These are phyloP conservation scores for Gnathonemus longibarbis DNA, from an alignment of 2,113 vertebrate species.

Conservation along the genomic window DNA sequence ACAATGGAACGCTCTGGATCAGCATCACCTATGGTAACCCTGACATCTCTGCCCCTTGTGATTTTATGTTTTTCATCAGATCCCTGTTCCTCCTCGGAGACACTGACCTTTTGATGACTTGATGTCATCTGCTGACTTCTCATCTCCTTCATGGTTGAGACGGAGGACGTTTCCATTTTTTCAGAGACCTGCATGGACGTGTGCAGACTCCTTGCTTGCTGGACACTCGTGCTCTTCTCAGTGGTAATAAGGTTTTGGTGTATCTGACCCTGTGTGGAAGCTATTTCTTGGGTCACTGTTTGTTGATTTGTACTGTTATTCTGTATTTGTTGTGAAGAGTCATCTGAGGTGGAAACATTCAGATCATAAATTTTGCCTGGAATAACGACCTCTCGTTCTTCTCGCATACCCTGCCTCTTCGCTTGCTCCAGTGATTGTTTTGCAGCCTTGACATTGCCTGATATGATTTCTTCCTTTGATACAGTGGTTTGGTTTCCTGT, in stretches of 20 bases:
- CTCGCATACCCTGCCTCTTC: constrained; percentile 72
- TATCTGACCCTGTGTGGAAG: constrained; percentile 30
- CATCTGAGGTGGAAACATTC: constrained; percentile 51
- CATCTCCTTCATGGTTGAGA: constrained; percentile 41
- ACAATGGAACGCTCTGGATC: constrained; percentile 51
- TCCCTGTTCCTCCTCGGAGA: constrained; percentile 58
- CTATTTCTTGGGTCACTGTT: constrained; percentile 51
- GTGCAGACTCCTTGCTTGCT: constrained; percentile 19
- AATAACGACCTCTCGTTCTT: constrained; percentile 68
- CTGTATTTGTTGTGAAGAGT: constrained; percentile 55
- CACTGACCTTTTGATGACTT: constrained; percentile 87
- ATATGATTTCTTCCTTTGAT: constrained; percentile 75
- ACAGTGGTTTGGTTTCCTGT: constrained; percentile 37
- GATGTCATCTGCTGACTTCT: constrained; percentile 52
- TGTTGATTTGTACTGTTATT: constrained; percentile 39
- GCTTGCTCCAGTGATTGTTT: constrained; percentile 79
- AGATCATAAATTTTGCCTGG: constrained; percentile 65
- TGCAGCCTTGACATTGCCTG: constrained; percentile 73
- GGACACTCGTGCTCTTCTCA: constrained; percentile 29
- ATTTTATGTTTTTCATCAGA: constrained; percentile 47
- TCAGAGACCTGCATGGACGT: background rate
- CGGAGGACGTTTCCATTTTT: constrained; percentile 24
- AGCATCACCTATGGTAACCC: constrained; percentile 60
- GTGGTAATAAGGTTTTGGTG: constrained; percentile 27
- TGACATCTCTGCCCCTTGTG: constrained; percentile 57